Percentiles rank a stretch among this genome's conserved stretches.
These are phyloP conservation scores for Cavia aperea DNA, from an alignment of 2,113 vertebrate species.

Conservation along the genomic window DNA sequence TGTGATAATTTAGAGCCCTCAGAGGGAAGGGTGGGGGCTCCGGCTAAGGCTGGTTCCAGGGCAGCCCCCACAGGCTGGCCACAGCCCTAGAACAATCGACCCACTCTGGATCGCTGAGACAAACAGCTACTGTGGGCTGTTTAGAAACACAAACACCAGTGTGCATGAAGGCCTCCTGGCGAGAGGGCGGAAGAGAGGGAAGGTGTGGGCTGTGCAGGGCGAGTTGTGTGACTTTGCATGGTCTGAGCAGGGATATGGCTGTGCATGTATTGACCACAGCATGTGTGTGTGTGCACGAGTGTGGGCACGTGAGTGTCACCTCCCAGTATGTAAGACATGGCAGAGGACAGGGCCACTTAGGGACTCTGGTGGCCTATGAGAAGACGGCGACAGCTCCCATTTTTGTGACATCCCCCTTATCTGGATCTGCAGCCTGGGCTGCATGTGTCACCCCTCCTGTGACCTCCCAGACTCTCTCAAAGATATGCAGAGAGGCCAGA, in stretches of 20 bases:
- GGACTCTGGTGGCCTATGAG: neutral
- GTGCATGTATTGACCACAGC: neutral
- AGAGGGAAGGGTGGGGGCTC: neutral
- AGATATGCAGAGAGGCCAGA: neutral
- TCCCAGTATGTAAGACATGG: neutral
- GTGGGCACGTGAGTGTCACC: neutral
- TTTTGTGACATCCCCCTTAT: no score
- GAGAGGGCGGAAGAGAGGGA: neutral
- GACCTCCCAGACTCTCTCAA: neutral
- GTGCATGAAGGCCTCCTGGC: neutral
- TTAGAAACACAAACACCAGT: neutral
- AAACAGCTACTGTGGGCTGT: accelerated
- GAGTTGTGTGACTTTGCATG: neutral
- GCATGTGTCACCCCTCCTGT: no score
- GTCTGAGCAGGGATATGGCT: neutral
- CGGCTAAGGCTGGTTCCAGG: neutral
- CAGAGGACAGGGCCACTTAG: no score
- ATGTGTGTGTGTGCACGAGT: neutral
- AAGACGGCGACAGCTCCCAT: neutral
- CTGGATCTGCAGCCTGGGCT: neutral
- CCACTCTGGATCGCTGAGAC: neutral
- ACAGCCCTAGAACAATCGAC: no score
- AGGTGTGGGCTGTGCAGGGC: accelerated
- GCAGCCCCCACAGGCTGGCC: neutral
- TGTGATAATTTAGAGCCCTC: neutral